phyloP scores from a whole-genome alignment of 2,113 vertebrate species.

The Fukomys damarensis region DNA sequence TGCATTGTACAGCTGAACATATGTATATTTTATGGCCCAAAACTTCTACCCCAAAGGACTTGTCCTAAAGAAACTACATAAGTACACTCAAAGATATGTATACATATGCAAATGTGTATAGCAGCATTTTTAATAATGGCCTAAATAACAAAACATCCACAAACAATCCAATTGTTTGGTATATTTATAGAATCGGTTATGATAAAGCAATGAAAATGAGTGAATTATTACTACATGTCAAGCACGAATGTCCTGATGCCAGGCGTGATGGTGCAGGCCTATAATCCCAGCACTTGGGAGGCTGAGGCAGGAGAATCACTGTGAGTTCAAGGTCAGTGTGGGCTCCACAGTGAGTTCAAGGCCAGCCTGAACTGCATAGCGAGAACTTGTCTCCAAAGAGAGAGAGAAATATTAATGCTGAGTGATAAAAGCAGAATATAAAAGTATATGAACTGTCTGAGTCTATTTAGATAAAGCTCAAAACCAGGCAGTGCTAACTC shows the following conservation, averaged over 20 bases:
- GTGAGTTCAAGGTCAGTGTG: no score
- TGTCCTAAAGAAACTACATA: neutral
- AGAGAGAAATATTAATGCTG: neutral
- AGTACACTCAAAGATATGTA: neutral
- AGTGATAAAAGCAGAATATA: slow-evolving; percentile 4
- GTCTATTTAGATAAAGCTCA: neutral
- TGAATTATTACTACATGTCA: neutral
- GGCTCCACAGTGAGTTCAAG: neutral
- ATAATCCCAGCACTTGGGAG: neutral
- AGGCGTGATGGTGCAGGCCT: neutral
- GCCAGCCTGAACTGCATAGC: neutral
- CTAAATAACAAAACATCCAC: neutral
- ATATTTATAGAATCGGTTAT: neutral
- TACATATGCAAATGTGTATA: neutral
- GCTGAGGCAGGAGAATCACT: neutral
- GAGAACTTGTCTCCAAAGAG: neutral
- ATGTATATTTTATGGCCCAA: neutral
- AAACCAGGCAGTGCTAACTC: neutral
- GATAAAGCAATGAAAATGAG: neutral
- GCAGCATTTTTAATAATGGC: neutral
- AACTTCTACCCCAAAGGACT: neutral
- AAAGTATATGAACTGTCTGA: neutral
- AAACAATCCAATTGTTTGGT: neutral
- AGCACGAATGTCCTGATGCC: neutral
- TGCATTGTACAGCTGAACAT: neutral